Evolutionary conservation across 2,113 vertebrate genomes (phyloP).

Genomic region (Misgurnus mizolepis): DNA sequence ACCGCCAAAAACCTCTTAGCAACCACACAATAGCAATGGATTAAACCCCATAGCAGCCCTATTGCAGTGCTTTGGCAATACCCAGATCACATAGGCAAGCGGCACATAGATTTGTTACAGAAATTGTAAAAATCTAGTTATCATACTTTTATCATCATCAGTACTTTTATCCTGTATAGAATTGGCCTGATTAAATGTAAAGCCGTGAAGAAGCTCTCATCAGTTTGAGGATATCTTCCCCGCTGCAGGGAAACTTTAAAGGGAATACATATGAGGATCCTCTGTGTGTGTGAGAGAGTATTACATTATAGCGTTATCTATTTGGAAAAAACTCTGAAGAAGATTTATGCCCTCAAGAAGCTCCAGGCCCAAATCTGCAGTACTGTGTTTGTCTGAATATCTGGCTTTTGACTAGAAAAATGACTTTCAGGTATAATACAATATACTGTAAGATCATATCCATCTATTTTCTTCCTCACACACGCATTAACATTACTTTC

Average conservation of each 20-base stretch:
- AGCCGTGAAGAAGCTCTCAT: neutral
- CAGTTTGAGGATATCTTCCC: neutral
- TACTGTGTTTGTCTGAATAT: conserved; percentile 23
- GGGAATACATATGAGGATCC: neutral
- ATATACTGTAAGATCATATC: conserved; percentile 6
- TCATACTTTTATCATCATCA: neutral
- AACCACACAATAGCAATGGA: too few relatives aligned
- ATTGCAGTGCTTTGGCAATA: neutral
- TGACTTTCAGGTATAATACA: neutral
- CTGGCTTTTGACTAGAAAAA: neutral
- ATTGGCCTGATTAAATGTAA: conserved; percentile 22
- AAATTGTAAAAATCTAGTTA: neutral
- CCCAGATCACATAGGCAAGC: neutral
- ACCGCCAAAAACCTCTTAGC: too few relatives aligned
- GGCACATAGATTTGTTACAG: neutral
- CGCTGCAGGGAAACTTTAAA: neutral
- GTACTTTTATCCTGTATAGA: neutral
- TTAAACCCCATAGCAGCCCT: neutral
- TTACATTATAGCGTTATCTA: conserved; percentile 29
- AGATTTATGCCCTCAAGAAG: conserved; percentile 33
- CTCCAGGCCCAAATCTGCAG: neutral
- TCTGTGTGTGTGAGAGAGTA: neutral
- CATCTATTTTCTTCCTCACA: neutral
- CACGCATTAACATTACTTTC: neutral
- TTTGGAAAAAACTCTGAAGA: conserved; percentile 4